These are phyloP conservation scores for Oscheius sp. DNA, from an alignment of 2,888 invertebrate species.

Conservation along the genomic window DNA sequence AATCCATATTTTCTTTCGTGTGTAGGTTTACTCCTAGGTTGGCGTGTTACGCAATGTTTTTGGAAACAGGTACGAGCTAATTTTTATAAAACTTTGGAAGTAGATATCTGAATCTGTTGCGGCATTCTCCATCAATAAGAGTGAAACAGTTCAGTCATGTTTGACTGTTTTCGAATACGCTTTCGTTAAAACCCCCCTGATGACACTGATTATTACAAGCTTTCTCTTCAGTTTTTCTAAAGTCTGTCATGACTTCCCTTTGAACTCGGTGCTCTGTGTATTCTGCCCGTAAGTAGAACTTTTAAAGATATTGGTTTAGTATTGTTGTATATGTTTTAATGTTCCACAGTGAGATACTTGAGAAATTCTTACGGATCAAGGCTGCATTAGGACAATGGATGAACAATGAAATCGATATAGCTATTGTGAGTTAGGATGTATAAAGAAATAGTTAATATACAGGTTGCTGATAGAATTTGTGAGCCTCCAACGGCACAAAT, in stretches of 20 bases:
- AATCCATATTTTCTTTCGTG: slow-evolving; percentile 87
- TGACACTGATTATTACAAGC: slow-evolving; percentile 63
- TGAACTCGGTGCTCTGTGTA: slow-evolving; percentile 84
- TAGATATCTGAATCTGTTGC: slow-evolving; percentile 57
- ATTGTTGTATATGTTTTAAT: slow-evolving; percentile 69
- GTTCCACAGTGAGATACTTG: slow-evolving; percentile 44
- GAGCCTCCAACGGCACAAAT: slow-evolving; percentile 48
- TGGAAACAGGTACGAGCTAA: slow-evolving; percentile 72
- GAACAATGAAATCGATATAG: slow-evolving; percentile 32
- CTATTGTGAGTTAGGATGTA: slow-evolving; percentile 3
- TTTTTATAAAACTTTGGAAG: background rate
- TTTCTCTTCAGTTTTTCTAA: slow-evolving; percentile 71
- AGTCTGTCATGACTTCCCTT: slow-evolving; percentile 81
- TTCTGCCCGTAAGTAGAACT: slow-evolving; percentile 85
- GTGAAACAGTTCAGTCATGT: slow-evolving; percentile 40
- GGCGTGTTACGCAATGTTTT: slow-evolving; percentile 80
- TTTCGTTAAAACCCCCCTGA: slow-evolving; percentile 65
- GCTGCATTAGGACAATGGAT: slow-evolving; percentile 28
- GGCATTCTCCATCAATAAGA: slow-evolving; percentile 37
- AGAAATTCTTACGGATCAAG: slow-evolving; percentile 29
- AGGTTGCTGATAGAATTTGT: slow-evolving; percentile 42
- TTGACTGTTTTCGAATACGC: slow-evolving; percentile 56
- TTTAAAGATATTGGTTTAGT: slow-evolving; percentile 61
- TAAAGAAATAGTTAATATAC: background rate
- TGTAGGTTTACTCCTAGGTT: slow-evolving; percentile 82